Percentiles rank a stretch among this genome's conserved stretches.
Evolutionary conservation across 2,888 invertebrate genomes (phyloP).

Genomic region (Carcina quercana): DNA sequence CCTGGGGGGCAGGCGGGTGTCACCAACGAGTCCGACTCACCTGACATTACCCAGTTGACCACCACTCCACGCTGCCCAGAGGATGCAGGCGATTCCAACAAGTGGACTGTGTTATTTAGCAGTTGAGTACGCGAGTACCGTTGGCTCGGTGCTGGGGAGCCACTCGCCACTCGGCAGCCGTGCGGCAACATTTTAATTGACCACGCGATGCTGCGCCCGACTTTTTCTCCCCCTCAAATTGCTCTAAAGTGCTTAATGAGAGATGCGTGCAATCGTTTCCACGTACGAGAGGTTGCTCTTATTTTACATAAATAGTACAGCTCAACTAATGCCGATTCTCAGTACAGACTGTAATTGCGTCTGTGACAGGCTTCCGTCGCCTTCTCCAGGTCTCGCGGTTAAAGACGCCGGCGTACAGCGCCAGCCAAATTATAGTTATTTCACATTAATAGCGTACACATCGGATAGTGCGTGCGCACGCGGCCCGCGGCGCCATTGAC

Average conservation of each 20-base stretch:
- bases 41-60: too few relatives aligned
- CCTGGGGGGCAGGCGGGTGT: too few relatives aligned
- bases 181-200: constrained; percentile 68
- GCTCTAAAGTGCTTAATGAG: constrained; percentile 74
- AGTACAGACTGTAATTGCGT: constrained; percentile 70
- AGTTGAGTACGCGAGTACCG: constrained; percentile 27
- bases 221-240: constrained; percentile 71
- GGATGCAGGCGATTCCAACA: constrained; percentile 13
- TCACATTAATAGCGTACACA: constrained; percentile 61
- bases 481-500: constrained; percentile 47
- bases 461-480: constrained; percentile 54
- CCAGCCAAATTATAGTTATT: constrained; percentile 68
- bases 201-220: constrained; percentile 68
- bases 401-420: constrained; percentile 49
- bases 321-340: constrained; percentile 71
- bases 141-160: constrained; percentile 26
- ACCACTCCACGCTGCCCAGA: too few relatives aligned
- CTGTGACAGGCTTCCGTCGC: constrained; percentile 74
- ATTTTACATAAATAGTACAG: constrained; percentile 73
- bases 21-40: too few relatives aligned
- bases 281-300: constrained; percentile 67
- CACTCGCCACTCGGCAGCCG: constrained; percentile 41
- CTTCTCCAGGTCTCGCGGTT: constrained; percentile 54
- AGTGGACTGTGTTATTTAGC: constrained; percentile 13
- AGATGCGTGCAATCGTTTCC: constrained; percentile 74